Evolutionary conservation across 1,140 invertebrate species (phyloP).

Genomic region (Amphibalanus amphitrite): DNA sequence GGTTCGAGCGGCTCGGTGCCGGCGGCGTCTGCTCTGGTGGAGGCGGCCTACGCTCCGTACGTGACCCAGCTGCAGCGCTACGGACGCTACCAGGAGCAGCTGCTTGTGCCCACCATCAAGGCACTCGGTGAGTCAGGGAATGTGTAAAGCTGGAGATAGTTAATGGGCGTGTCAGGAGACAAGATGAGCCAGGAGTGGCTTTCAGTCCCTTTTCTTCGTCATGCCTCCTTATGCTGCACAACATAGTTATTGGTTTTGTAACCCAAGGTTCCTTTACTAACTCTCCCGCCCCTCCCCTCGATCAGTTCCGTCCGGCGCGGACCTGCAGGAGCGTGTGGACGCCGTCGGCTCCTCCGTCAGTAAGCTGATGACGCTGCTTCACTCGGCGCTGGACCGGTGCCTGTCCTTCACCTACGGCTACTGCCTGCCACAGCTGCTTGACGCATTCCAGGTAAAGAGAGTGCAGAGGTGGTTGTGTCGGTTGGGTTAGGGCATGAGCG

Average conservation of each 20-base stretch:
- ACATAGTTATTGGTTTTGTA: too few species aligned
- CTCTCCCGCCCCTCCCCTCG: too few species aligned
- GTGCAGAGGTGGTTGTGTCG: too few species aligned
- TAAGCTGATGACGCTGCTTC: neutral
- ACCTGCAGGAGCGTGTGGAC: neutral
- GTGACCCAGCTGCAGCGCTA: neutral
- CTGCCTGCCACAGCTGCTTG: slow-evolving; percentile 12
- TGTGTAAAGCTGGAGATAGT: too few species aligned
- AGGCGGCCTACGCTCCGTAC: neutral
- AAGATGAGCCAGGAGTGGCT: too few species aligned
- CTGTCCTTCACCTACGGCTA: neutral
- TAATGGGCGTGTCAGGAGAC: too few species aligned
- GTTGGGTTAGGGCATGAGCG: too few species aligned
- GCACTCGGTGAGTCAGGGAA: neutral
- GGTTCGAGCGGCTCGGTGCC: neutral
- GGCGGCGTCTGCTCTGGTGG: neutral
- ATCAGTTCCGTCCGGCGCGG: neutral
- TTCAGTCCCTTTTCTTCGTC: too few species aligned
- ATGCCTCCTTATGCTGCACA: too few species aligned
- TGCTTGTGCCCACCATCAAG: neutral
- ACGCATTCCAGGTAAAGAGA: slow-evolving; percentile 15
- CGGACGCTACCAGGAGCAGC: neutral
- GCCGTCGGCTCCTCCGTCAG: neutral
- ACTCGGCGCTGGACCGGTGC: neutral
- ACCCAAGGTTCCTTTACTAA: too few species aligned